phyloP scores from a whole-genome alignment of 2,888 invertebrate species.

The Zeuzera pyrina region DNA sequence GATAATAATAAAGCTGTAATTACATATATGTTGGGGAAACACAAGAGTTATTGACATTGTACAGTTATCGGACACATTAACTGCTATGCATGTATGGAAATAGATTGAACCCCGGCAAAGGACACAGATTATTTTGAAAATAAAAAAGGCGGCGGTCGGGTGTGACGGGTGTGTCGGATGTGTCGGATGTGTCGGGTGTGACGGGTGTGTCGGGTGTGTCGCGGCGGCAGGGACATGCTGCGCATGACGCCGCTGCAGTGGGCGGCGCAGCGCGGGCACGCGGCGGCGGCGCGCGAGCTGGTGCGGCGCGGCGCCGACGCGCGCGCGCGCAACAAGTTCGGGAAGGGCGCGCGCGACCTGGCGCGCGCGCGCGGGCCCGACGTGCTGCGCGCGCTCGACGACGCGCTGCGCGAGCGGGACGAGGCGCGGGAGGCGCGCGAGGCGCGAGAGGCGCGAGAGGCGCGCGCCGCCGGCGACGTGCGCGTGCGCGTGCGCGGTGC shows the following conservation, averaged over 20 bases:
- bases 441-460: neutral
- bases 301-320: constrained; percentile 83
- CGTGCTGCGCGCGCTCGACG: constrained; percentile 25
- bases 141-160: no score
- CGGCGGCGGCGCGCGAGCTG: constrained; percentile 73
- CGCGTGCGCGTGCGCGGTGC: constrained; percentile 42
- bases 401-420: constrained; percentile 20
- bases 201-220: constrained; percentile 24
- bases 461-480: no score
- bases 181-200: no score
- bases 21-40: no score
- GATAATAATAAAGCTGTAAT: no score
- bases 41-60: no score
- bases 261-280: constrained; percentile 89
- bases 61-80: no score
- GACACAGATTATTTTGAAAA: no score
- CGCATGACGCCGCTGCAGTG: constrained; percentile 92
- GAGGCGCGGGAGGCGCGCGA: constrained; percentile 19
- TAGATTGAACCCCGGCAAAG: no score
- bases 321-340: constrained; percentile 52
- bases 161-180: no score
- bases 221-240: constrained; percentile 52
- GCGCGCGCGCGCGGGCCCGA: constrained; percentile 18
- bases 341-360: constrained; percentile 35
- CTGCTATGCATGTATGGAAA: no score